Evolutionary conservation across 2,797 vertebrate genomes (phyloP).

Genomic region (Coranthus polyacanthus): DNA sequence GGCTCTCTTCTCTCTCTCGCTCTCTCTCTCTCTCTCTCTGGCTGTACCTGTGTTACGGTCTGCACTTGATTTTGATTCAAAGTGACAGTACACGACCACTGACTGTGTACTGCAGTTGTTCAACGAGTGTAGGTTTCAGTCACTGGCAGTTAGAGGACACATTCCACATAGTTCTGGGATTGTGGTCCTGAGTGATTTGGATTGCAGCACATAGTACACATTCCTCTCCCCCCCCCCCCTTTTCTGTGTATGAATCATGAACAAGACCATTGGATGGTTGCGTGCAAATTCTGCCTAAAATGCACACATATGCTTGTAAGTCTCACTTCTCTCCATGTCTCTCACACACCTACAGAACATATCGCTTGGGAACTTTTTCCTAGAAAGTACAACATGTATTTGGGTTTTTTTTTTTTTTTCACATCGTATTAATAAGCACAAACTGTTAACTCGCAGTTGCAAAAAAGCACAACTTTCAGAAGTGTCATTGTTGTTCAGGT

Average conservation of each 20-base stretch:
- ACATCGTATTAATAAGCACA: slow-evolving; percentile 16
- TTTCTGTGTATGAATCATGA: slow-evolving; percentile 47
- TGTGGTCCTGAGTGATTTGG: slow-evolving; percentile 60
- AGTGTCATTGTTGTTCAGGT: slow-evolving; percentile 39
- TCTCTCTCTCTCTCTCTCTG: slow-evolving; percentile 25
- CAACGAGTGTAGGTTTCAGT: slow-evolving; percentile 72
- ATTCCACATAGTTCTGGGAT: slow-evolving; percentile 71
- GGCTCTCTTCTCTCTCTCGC: slow-evolving; percentile 18
- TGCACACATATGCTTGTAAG: slow-evolving; percentile 12
- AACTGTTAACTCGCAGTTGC: slow-evolving; percentile 27
- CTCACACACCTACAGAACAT: not conserved
- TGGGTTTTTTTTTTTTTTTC: not conserved
- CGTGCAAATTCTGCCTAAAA: slow-evolving; percentile 28
- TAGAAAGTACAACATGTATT: not conserved
- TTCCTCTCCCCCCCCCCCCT: slow-evolving; percentile 26
- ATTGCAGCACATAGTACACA: slow-evolving; percentile 55
- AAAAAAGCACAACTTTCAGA: slow-evolving; percentile 19
- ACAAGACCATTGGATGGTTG: slow-evolving; percentile 13
- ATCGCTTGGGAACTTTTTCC: not conserved
- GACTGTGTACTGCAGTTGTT: slow-evolving; percentile 79
- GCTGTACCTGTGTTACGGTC: slow-evolving; percentile 69
- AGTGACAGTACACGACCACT: slow-evolving; percentile 79
- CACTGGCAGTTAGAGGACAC: slow-evolving; percentile 71
- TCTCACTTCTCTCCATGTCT: not conserved
- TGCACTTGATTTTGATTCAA: slow-evolving; percentile 73